Percentiles rank a stretch among this genome's conserved stretches.
These are phyloP conservation scores for Acleris laterana DNA, from an alignment of 2,888 invertebrate genomes.

Conservation along the genomic window DNA sequence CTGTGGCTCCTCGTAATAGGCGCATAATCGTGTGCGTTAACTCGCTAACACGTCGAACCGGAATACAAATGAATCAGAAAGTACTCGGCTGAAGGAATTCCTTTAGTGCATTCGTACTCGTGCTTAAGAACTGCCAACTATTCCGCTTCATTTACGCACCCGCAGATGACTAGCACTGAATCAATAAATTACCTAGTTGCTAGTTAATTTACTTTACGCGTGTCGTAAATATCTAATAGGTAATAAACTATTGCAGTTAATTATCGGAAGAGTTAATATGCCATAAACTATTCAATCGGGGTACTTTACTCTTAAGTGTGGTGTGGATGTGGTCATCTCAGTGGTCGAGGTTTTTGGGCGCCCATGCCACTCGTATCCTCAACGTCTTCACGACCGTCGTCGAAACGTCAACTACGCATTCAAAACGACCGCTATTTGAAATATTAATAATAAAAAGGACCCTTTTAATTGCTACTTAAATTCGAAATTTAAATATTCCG, in stretches of 20 bases:
- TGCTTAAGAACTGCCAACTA: conserved; percentile 34
- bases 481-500: no score
- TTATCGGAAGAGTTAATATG: background rate
- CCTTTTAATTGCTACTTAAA: no score
- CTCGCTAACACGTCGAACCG: conserved; percentile 48
- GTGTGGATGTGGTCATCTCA: no score
- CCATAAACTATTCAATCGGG: background rate
- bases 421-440: no score
- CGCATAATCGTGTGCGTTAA: conserved; percentile 35
- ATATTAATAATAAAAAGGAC: no score
- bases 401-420: no score
- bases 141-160: conserved; percentile 21
- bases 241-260: background rate
- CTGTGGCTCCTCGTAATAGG: conserved; percentile 52
- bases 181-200: background rate
- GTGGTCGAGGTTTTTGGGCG: no score
- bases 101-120: conserved; percentile 59
- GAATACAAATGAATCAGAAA: conserved; percentile 81
- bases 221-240: conserved; percentile 10
- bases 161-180: background rate
- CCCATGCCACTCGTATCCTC: no score
- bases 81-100: conserved; percentile 76
- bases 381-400: no score
- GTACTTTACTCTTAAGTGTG: background rate
- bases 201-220: conserved; percentile 1